Base-by-base conservation (phyloP, 2,888 invertebrate species). In the Spilosoma lubricipeda region DNA sequence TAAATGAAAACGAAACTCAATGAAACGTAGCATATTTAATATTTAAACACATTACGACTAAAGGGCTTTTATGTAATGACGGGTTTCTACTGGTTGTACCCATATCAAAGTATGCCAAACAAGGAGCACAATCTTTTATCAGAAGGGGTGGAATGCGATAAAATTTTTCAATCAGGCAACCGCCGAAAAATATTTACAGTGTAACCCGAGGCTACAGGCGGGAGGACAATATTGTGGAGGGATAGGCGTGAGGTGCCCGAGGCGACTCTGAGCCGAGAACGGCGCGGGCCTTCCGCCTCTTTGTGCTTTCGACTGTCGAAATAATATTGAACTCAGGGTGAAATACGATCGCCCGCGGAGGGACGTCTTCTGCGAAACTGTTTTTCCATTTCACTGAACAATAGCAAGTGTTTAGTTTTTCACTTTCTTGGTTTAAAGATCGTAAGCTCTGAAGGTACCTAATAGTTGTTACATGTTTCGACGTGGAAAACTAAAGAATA, bases 181-280 rank as follows among this genome's bases (percentile, higher is more conserved):
- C 92, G 88, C 93, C 94, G 92, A 94, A 94, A 94, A 95, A 95
- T 95, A 94, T 95, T 93, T 94, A 94, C 94, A 92, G 91, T 93
- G 93, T 95, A 95, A 94, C 94, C 94, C 90, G 93, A 95, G 94
- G 94, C 94, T 89, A 83, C 87, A 85, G 88, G 88, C 87, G 84
- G 89, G 93, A 92, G 93, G 93, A 95, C 94, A 95, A 95, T 95
- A 95, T 95, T 94, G 95, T 91, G 89, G 88, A 90, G 91, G 91
- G 93, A 91, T 90, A 91, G 90, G 91, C 90, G 90, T 87, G 87
- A 87, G 89, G 87, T 87, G 93, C 94, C 93, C 90, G 92, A 91
- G 94, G 93, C 93, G 81, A 89, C 89, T 90, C 89, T 89, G 81
- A 85, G 84, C 82, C 90, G 87, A 77, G 86, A 85, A 82, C 88